Conservation (phyloP, 2,888 invertebrate species). For the Tuberolachnus salignus region DNA sequence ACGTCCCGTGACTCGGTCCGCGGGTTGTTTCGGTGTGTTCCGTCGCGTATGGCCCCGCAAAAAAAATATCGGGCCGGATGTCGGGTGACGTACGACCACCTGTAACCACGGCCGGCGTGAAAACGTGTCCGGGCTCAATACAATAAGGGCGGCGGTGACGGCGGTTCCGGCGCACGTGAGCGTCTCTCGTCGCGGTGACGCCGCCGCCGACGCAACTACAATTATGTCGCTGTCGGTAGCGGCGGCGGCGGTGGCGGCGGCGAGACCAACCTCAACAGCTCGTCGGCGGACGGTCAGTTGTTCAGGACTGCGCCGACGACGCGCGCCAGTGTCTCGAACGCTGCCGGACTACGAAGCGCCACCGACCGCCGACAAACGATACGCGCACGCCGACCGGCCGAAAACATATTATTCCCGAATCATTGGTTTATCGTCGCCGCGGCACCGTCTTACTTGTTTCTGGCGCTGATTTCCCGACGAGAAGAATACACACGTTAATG, state of each 20-base stretch:
- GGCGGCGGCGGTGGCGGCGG: neutral
- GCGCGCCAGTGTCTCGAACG: neutral
- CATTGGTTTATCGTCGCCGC: constrained; percentile 1
- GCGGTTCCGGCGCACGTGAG: no score
- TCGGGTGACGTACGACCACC: neutral
- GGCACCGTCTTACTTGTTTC: neutral
- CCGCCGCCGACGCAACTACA: neutral
- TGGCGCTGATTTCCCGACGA: neutral
- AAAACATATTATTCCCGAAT: constrained; percentile 25
- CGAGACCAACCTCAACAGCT: constrained; percentile 44
- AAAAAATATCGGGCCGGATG: neutral
- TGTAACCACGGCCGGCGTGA: neutral
- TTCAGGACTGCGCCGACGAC: neutral
- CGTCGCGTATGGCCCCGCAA: no score
- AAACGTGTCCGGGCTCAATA: no score
- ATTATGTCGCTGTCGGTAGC: neutral
- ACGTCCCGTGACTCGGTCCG: no score
- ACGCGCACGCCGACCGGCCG: neutral
- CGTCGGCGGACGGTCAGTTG: neutral
- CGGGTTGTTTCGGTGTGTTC: no score
- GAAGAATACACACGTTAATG: neutral
- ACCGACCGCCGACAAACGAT: neutral
- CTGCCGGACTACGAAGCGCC: neutral
- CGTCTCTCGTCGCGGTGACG: no score
- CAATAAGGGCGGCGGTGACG: no score